Percentiles rank a stretch among this genome's conserved stretches.
These are phyloP conservation scores for Dysmachus trigonus DNA, from an alignment of 2,888 invertebrate genomes.

Conservation along the genomic window DNA sequence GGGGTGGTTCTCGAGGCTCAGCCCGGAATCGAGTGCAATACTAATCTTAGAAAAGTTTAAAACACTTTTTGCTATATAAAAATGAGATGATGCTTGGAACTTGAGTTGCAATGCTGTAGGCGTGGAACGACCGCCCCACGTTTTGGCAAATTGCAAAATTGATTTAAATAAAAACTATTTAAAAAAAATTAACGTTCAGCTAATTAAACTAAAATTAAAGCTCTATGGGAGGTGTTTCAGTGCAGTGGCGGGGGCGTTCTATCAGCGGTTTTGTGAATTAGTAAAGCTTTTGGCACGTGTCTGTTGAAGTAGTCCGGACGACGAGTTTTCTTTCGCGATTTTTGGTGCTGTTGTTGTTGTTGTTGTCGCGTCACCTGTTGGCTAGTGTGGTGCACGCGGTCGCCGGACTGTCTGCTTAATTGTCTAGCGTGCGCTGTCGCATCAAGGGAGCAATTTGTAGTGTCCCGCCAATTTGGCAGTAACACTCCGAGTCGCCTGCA, in stretches of 20 bases:
- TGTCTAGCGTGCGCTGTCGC: conserved; percentile 37
- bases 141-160: conserved; percentile 37
- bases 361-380: conserved; percentile 45
- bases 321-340: conserved; percentile 46
- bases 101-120: conserved; percentile 22
- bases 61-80: conserved; percentile 39
- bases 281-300: conserved; percentile 62
- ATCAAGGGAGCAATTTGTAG: conserved; percentile 72
- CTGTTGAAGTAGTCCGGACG: conserved; percentile 57
- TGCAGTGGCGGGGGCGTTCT: conserved; percentile 64
- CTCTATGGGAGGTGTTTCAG: conserved; percentile 45
- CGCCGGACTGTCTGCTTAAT: not conserved
- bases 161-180: not conserved
- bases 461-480: conserved; percentile 76
- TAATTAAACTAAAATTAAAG: conserved; percentile 31
- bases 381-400: not conserved
- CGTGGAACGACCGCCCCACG: not conserved
- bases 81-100: conserved; percentile 43
- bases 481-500: conserved; percentile 81
- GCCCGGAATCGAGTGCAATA: conserved; percentile 9
- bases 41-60: conserved; percentile 43
- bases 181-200: conserved; percentile 32
- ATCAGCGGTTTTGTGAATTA: conserved; percentile 59
- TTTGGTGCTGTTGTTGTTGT: conserved; percentile 52
- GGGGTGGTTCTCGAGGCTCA: not conserved